phyloP scores from a whole-genome alignment of 2,797 vertebrate genomes.

The Galagoides demidoff region DNA sequence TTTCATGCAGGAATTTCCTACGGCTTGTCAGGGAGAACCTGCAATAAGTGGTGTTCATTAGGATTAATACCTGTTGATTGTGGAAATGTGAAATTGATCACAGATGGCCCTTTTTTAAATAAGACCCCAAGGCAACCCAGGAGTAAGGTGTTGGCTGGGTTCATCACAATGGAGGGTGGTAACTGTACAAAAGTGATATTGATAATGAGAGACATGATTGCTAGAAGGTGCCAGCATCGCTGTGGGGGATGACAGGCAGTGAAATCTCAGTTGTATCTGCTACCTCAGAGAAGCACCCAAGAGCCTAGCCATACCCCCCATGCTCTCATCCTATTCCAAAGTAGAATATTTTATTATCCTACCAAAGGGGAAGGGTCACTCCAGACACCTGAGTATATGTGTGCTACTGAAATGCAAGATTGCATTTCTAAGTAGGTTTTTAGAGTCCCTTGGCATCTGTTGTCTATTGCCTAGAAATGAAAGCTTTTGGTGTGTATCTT shows the following conservation, averaged over 20 bases:
- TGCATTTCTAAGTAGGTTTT: conserved; percentile 38
- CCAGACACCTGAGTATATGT: conserved; percentile 1
- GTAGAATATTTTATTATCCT: background rate
- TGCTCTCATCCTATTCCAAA: conserved; percentile 3
- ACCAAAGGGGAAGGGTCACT: background rate
- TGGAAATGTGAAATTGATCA: conserved; percentile 37
- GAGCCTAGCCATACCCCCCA: background rate
- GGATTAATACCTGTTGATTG: background rate
- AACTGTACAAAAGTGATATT: conserved; percentile 33
- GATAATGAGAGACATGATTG: background rate
- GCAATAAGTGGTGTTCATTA: conserved; percentile 37
- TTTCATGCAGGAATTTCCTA: background rate
- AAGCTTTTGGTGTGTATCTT: background rate
- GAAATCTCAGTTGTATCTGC: background rate
- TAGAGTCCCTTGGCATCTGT: background rate
- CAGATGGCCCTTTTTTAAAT: background rate
- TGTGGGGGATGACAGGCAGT: background rate
- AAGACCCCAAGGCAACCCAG: background rate
- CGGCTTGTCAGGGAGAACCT: background rate
- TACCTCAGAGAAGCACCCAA: background rate
- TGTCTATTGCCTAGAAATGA: conserved; percentile 23
- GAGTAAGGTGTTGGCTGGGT: background rate
- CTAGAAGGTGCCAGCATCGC: background rate
- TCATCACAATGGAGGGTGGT: conserved; percentile 29
- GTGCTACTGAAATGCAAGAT: conserved; percentile 23